A percentile compares a stretch with the other conserved stretches of the same genome.
phyloP scores from a whole-genome alignment of 2,113 vertebrate species.

The Macrotis lagotis region DNA sequence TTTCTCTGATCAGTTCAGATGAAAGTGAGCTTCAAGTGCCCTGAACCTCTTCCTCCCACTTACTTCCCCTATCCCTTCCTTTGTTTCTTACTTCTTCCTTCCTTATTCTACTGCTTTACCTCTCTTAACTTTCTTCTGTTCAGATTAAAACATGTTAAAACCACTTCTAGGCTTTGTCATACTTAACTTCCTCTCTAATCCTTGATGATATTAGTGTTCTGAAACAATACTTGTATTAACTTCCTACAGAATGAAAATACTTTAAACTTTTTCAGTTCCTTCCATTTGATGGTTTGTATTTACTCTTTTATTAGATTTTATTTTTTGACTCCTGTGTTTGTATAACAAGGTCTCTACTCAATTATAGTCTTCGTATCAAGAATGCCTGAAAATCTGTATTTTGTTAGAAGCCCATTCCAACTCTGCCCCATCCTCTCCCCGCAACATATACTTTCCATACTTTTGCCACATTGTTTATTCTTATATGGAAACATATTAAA shows the following conservation, averaged over 20 bases:
- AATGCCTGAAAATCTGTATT: not conserved
- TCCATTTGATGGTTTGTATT: not conserved
- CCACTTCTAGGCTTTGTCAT: not conserved
- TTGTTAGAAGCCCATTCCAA: not conserved
- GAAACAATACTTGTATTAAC: not conserved
- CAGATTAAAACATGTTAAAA: not conserved
- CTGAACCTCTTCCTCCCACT: not conserved
- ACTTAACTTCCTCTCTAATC: not conserved
- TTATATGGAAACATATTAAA: not conserved
- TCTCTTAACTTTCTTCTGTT: not conserved
- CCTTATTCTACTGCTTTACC: not conserved
- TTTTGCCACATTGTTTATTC: not conserved
- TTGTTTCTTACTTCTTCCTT: not conserved
- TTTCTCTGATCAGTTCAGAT: not conserved
- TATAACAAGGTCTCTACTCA: not conserved
- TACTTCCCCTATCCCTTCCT: not conserved
- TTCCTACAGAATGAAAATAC: not conserved
- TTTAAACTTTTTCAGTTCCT: too few relatives aligned
- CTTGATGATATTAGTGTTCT: not conserved
- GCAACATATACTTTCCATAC: not conserved
- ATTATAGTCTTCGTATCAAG: not conserved
- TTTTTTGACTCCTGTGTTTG: not conserved
- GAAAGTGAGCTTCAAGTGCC: not conserved
- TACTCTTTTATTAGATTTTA: not conserved
- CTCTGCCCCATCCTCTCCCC: not conserved